A percentile compares a stretch with the other conserved stretches of the same genome.
These are phyloP conservation scores for Danaus melanippus DNA, from an alignment of 1,140 invertebrate species.

Conservation along the genomic window DNA sequence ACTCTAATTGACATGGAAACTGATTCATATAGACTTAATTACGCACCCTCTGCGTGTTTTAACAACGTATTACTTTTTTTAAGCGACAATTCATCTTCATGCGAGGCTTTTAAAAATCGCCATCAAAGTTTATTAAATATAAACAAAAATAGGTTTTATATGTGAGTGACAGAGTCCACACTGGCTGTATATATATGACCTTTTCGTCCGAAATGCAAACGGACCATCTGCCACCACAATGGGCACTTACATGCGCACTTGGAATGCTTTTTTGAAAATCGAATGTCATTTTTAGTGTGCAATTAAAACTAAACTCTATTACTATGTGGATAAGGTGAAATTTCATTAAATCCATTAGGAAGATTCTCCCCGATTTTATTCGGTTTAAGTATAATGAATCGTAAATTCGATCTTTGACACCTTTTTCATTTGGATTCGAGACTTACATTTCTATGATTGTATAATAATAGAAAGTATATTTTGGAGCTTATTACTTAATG, in stretches of 20 bases:
- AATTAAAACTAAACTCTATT: conserved; percentile 26
- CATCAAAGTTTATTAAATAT: conserved; percentile 22
- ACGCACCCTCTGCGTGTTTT: conserved; percentile 29
- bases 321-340: conserved; percentile 1
- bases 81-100: conserved; percentile 27
- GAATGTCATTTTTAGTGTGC: conserved; percentile 25
- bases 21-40: conserved; percentile 43
- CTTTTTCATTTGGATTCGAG: conserved; percentile 64
- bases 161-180: conserved; percentile 18
- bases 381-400: conserved; percentile 71
- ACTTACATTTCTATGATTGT: conserved; percentile 55
- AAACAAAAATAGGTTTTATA: conserved; percentile 28
- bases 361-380: conserved; percentile 44
- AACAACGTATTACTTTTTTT: conserved; percentile 25
- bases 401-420: conserved; percentile 72
- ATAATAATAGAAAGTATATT: conserved; percentile 12
- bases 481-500: background rate
- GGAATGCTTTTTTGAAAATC: conserved; percentile 59
- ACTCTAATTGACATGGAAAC: conserved; percentile 38
- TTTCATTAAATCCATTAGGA: conserved; percentile 6
- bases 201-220: conserved; percentile 35
- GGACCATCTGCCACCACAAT: conserved; percentile 67
- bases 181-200: conserved; percentile 21
- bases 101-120: conserved; percentile 23
- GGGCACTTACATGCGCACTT: conserved; percentile 61